Evolutionary conservation across 2,797 vertebrate species (phyloP), one percentile per base, ranked within the genome.

Genomic region (Sebastes matsubarae): DNA sequence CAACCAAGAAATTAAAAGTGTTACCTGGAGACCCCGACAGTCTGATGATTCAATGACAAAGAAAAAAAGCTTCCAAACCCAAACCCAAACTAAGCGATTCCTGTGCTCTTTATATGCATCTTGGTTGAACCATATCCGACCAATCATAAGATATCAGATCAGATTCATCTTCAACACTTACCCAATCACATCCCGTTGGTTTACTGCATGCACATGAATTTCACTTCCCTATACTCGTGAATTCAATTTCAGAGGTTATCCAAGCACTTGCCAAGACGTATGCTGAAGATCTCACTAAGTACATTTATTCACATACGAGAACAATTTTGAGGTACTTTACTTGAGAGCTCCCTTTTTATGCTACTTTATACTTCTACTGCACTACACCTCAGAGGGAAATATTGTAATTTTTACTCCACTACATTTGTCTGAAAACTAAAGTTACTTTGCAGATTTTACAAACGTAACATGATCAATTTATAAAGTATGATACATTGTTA

Each of bases 1-100:
- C 22, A 25, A 2, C n/a, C 52, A 57, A 73, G 3, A 52, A 46
- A 46, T 13, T 0, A 70, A 38, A 71, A 8, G 20, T 79, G 22
- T 78, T 75, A 86, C 84, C 78, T 87, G 74, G 42, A 68, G 20
- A 7, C 24, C 34, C 1, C 0, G 32, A 72, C 50, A 36, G 22
- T 29, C 24, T 8, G 66, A 59, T 20, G 63, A 11, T 27, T 72
- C 57, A 36, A 4, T 52, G 22, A 9, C 42, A 27, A 57, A 30
- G n/a, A 13, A 4, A 16, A 57, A 65, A 57, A 14, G 2, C 6
- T n/a, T 38, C 50, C 20, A 18, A 77, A 20, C 66, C 12, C 18
- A 18, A 1, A 3, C 32, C 34, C 34, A 63, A 18, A 6, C 7
- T 2, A 3, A 25, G 16, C 22, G 0, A 1, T n/a, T 30, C 22